A percentile compares a stretch with the other conserved stretches of the same genome.
Conservation (phyloP, 37 sponge, comb jelly and placozoan genomes). For the Corticium candelabrum region DNA sequence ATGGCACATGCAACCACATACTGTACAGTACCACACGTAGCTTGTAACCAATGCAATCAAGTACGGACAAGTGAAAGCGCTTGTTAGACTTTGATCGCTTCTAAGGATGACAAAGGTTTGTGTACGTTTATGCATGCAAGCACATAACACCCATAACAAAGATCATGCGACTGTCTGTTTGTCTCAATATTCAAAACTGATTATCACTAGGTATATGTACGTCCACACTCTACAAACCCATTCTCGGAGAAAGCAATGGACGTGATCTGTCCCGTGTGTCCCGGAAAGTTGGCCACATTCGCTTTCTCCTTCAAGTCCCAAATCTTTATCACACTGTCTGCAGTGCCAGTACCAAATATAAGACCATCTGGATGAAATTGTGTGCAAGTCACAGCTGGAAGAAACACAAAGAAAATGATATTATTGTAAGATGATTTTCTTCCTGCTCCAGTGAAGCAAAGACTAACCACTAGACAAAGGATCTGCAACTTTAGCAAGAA, state of each 20-base stretch:
- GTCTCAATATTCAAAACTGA: neutral
- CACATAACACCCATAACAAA: neutral
- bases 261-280: slow-evolving; percentile 81
- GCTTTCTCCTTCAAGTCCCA: slow-evolving; percentile 97
- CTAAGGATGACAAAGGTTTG: too few relatives aligned
- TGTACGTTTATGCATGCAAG: too few relatives aligned
- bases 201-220: neutral
- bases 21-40: too few relatives aligned
- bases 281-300: slow-evolving; percentile 98
- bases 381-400: slow-evolving; percentile 79
- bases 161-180: neutral
- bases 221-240: too few relatives aligned
- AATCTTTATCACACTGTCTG: slow-evolving; percentile 86
- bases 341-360: slow-evolving; percentile 98
- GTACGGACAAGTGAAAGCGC: too few relatives aligned
- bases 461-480: slow-evolving; percentile 10
- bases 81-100: too few relatives aligned
- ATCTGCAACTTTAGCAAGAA: slow-evolving; percentile 60
- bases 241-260: slow-evolving; percentile 98
- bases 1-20: slow-evolving; percentile 1
- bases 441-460: neutral
- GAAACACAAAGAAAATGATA: neutral
- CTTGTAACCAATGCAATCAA: too few relatives aligned
- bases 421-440: neutral
- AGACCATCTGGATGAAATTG: slow-evolving; percentile 99